Conservation (phyloP, 1,140 invertebrate species). For the Cydia strobilella region DNA sequence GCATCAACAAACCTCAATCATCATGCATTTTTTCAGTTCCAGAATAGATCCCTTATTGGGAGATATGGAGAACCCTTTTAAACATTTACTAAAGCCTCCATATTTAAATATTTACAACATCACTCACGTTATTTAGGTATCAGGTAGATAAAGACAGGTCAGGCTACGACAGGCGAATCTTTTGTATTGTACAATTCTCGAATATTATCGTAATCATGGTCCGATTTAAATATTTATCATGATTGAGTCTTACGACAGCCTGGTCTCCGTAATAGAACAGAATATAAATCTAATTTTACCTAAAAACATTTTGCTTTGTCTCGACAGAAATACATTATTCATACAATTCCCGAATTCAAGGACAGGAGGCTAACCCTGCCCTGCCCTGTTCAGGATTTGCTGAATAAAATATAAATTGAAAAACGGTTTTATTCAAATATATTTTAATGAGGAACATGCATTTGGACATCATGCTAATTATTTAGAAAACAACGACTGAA, state of each 20-base stretch:
- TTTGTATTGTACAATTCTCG: too few relatives aligned
- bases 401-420: slow-evolving; percentile 12
- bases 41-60: neutral
- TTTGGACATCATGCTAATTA: neutral
- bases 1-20: too few relatives aligned
- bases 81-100: too few relatives aligned
- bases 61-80: too few relatives aligned
- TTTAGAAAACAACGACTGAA: slow-evolving; percentile 4
- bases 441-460: slow-evolving; percentile 27
- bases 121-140: too few relatives aligned
- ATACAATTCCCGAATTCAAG: slow-evolving; percentile 18
- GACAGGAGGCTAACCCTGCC: slow-evolving; percentile 7
- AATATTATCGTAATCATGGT: too few relatives aligned
- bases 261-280: neutral
- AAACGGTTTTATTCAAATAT: slow-evolving; percentile 23
- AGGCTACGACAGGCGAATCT: too few relatives aligned
- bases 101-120: too few relatives aligned
- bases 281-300: slow-evolving; percentile 1
- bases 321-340: slow-evolving; percentile 23
- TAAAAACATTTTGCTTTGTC: slow-evolving; percentile 33
- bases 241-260: neutral
- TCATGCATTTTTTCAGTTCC: neutral
- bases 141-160: too few relatives aligned
- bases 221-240: neutral
- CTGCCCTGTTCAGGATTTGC: neutral